phyloP scores from a whole-genome alignment of 2,888 invertebrate species.

The Drosophila subsilvestris region DNA sequence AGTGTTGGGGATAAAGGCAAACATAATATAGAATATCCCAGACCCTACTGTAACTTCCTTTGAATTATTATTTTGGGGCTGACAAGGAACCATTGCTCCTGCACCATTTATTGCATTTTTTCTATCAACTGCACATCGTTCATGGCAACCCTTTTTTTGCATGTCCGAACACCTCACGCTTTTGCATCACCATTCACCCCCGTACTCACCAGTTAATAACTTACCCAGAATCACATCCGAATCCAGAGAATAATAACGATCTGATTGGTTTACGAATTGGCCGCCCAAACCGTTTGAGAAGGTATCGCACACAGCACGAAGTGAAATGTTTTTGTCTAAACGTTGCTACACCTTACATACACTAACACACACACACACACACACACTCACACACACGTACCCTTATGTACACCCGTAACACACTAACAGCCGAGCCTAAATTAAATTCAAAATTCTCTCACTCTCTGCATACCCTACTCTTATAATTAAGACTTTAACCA shows the following conservation, averaged over 20 bases:
- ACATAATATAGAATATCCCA: neutral
- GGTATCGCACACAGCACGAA: constrained; percentile 38
- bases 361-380: constrained; percentile 23
- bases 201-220: constrained; percentile 7
- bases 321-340: constrained; percentile 31
- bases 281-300: constrained; percentile 32
- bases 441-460: constrained; percentile 66
- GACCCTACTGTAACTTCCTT: neutral
- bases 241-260: neutral
- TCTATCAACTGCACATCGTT: constrained; percentile 14
- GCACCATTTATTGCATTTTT: too few relatives aligned
- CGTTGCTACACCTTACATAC: constrained; percentile 23
- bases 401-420: neutral
- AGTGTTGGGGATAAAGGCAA: neutral
- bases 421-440: constrained; percentile 45
- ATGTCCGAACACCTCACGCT: constrained; percentile 27
- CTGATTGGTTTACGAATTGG: constrained; percentile 68
- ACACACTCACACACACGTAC: constrained; percentile 32
- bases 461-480: constrained; percentile 31
- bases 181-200: constrained; percentile 7
- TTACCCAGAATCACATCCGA: neutral
- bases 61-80: neutral
- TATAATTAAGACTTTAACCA: constrained; percentile 13
- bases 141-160: constrained; percentile 19
- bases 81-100: neutral